A percentile compares a stretch with the other conserved stretches of the same genome.
phyloP scores from a whole-genome alignment of 2,888 invertebrate species.

The Rugalucina vietnamica region DNA sequence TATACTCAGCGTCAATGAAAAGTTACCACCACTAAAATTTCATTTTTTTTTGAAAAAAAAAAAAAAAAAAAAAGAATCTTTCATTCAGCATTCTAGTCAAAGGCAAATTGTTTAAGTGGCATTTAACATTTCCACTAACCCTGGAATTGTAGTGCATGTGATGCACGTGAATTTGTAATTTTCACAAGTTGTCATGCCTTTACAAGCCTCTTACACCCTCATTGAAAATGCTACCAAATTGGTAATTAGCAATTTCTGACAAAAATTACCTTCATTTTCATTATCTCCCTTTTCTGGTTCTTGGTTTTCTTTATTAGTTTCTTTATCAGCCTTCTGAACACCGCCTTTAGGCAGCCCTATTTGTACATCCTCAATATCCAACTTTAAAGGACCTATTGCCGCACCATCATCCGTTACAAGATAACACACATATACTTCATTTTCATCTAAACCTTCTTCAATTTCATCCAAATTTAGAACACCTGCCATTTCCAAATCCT shows the following conservation, averaged over 20 bases:
- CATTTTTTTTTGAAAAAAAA: too few species aligned
- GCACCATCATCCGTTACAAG: constrained; percentile 75
- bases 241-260: too few species aligned
- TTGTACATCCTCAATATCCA: constrained; percentile 77
- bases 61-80: too few species aligned
- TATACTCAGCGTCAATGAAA: too few species aligned
- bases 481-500: neutral
- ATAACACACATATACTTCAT: constrained; percentile 76
- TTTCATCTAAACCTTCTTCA: constrained; percentile 66
- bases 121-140: too few species aligned
- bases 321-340: constrained; percentile 18
- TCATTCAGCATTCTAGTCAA: too few species aligned
- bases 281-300: neutral
- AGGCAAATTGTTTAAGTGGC: too few species aligned
- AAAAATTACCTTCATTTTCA: neutral
- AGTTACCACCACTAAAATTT: too few species aligned
- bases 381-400: constrained; percentile 75
- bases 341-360: constrained; percentile 62
- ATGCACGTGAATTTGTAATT: too few species aligned
- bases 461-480: constrained; percentile 65
- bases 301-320: neutral
- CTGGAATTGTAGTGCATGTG: too few species aligned
- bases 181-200: too few species aligned
- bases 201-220: too few species aligned
- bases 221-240: neutral